Evolutionary conservation across 1,140 invertebrate genomes (phyloP), one percentile per base, ranked within the genome.

Genomic region (Sinella curviseta): DNA sequence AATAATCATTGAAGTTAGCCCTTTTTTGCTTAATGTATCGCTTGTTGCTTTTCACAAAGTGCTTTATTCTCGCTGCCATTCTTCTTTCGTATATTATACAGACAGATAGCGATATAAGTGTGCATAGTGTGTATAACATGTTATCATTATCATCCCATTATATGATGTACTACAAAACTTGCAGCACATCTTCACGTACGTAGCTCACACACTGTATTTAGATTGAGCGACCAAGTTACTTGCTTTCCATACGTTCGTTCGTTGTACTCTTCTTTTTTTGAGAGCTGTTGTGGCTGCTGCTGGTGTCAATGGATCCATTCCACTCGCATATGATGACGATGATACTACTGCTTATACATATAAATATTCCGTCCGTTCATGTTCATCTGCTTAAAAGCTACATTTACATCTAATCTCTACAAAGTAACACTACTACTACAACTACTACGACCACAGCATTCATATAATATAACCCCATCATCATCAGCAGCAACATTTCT

Each of bases 271-370:
- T 31, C 31, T 2, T 24, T 33, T 70, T 33, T 70, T n/a, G 57
- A 65, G 30, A 70, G 65, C 65, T 70, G 14, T 26, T 65, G 14
- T 26, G 12, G 65, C 30, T 70, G 65, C 26, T 70, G 65, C 30
- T 70, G 65, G 65, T 70, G 65, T 70, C 65, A 70, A 70, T 70
- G 65, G 65, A 70, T 70, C n/a, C 65, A 70, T 70, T 70, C 65
- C 65, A 30, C 31, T 24, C 65, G 65, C 65, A 70, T 70, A 70
- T 70, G 65, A 70, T 70, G 65, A 30, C 31, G 30, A 33, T 48
- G 8, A 48, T 48, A 48, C 39, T 20, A 48, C 39, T 48, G 20
- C 39, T 48, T 48, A 20, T 20, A 48, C 20, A 20, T 33, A 70
- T 70, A 70, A 70, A 70, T 70, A 70, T 70, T 70, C 65, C 31